Base-by-base conservation (phyloP, 2,113 vertebrate genomes). In the Limnothrissa miodon region DNA sequence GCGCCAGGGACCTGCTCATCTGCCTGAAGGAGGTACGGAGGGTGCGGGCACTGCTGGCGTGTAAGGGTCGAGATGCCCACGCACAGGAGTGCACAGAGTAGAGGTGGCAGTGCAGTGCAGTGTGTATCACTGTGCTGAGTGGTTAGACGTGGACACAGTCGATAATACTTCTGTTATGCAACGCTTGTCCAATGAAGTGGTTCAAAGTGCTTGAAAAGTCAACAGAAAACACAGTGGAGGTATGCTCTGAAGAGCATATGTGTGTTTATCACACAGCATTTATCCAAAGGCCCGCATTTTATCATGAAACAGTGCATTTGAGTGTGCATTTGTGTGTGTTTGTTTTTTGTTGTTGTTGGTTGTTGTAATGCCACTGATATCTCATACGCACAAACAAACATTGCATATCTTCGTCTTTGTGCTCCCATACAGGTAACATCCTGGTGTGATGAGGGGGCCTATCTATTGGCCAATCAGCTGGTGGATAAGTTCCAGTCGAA, bases 371-470 rank as follows among this genome's bases (percentile, higher is more conserved):
- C 42, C 42, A 42, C 2, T 53, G 51, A 53, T 4, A 17, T 53
- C 17, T 5, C 5, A 53, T 11, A 15, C 36, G 62, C 2, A 29
- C 10, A 78, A 13, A 81, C 10, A 78, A 62, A 83, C 5, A 0
- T 45, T 82, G 36, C 78, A 25, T 29, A 0, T 79, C 36, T 86
- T 21, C 79, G 42, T 78, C 53, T 80, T 78, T 86, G 25, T 85
- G 29, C 85, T 48, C 84, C 23, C 86, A 45, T 33, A 53, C 90
- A 99, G 98, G 96, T 95, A 23, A 92, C 94, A 74, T 92, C 93
- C 66, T 99, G 97, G 94, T 99, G 97, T 78, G 96, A 99, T 4
- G 94, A 98, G 84, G 97, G 96, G 33, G 97, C 97, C 25, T 98
- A 96, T 88, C 93, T 99, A 74, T 92, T 99, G 10, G 97, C 97